A percentile compares a stretch with the other conserved stretches of the same genome.
These are phyloP conservation scores for Suricata suricatta DNA, from an alignment of 2,113 vertebrate species.

Conservation along the genomic window DNA sequence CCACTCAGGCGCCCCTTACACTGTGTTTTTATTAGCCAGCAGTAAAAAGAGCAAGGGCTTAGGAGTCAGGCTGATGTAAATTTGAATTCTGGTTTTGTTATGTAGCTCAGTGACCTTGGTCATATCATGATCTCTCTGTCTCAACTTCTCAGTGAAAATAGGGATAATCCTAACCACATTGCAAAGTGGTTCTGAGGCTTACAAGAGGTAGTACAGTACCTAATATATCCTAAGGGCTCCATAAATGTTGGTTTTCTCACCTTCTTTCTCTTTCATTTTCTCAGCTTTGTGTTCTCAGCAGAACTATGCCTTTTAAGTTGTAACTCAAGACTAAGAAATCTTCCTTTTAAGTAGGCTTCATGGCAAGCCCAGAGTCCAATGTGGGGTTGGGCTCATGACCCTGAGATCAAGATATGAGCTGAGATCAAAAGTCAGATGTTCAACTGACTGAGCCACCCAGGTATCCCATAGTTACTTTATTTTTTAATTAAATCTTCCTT, in stretches of 20 bases:
- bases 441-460: no score
- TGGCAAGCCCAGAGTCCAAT: no score
- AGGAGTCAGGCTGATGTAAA: background rate
- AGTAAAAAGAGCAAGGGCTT: background rate
- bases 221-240: background rate
- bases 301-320: background rate
- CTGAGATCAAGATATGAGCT: no score
- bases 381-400: no score
- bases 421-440: no score
- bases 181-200: background rate
- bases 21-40: background rate
- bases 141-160: slow-evolving; percentile 4
- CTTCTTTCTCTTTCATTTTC: background rate
- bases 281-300: background rate
- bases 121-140: background rate
- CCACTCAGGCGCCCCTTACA: background rate
- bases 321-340: background rate
- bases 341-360: background rate
- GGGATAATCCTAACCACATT: background rate
- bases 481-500: background rate
- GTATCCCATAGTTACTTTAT: no score
- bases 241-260: background rate
- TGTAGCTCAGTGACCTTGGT: background rate
- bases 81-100: background rate
- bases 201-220: background rate